phyloP scores from a whole-genome alignment of 2,888 invertebrate genomes.

The Caenorhabditis drosophilae region DNA sequence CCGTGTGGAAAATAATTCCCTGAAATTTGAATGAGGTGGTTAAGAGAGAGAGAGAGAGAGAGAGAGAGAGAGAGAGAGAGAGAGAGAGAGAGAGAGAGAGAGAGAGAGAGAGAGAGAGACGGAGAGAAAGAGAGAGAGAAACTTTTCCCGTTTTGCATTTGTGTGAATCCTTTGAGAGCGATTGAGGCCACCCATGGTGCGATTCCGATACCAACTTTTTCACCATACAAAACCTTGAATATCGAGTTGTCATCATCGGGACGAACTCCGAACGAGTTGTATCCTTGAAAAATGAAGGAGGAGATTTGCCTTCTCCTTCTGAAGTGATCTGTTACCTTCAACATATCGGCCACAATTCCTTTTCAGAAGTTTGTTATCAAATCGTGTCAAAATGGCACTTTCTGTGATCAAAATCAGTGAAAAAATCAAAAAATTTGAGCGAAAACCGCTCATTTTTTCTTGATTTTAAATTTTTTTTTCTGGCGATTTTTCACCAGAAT shows the following conservation, averaged over 20 bases:
- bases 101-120: too few species aligned
- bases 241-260: background rate
- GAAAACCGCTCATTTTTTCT: too few species aligned
- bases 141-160: too few species aligned
- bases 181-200: conserved; percentile 34
- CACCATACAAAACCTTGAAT: conserved; percentile 25
- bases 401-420: background rate
- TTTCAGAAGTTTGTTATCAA: conserved; percentile 11
- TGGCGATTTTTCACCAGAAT: too few species aligned
- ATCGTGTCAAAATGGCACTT: background rate
- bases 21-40: too few species aligned
- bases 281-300: background rate
- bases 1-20: conserved; percentile 22
- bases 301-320: background rate
- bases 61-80: too few species aligned
- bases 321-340: conserved; percentile 1
- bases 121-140: too few species aligned
- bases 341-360: conserved; percentile 32
- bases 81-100: too few species aligned
- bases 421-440: background rate
- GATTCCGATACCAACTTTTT: conserved; percentile 8
- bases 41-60: too few species aligned
- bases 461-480: too few species aligned
- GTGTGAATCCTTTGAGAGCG: conserved; percentile 8
- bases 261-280: background rate